These are phyloP conservation scores for Philereme transversata DNA, from an alignment of 2,888 invertebrate genomes.

Conservation along the genomic window DNA sequence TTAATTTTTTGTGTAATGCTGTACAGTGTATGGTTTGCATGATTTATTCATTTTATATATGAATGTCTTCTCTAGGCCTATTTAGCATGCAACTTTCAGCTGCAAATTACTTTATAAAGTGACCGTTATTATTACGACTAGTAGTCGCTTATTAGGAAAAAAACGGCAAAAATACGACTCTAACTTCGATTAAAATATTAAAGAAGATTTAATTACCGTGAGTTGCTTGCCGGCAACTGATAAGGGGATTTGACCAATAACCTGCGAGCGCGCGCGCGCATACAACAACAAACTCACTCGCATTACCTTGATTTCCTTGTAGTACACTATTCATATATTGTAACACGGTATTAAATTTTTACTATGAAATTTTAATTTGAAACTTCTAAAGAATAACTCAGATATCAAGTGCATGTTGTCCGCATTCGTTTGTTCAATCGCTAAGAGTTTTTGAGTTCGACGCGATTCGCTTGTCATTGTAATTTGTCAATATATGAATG, in stretches of 20 bases:
- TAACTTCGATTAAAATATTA: slow-evolving; percentile 5
- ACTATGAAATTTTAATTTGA: neutral
- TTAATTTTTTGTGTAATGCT: slow-evolving; percentile 13
- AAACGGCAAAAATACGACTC: neutral
- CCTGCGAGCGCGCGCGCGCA: slow-evolving; percentile 6
- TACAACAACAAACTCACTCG: slow-evolving; percentile 2
- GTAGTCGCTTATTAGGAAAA: slow-evolving; percentile 2
- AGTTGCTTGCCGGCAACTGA: slow-evolving; percentile 2
- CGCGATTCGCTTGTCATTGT: slow-evolving; percentile 14
- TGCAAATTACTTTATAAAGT: neutral
- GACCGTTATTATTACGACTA: neutral
- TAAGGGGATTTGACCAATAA: slow-evolving; percentile 17
- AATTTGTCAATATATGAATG: slow-evolving; percentile 12
- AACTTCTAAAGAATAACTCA: neutral
- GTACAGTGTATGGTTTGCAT: slow-evolving; percentile 8
- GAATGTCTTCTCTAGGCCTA: slow-evolving; percentile 7
- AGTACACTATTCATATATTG: slow-evolving; percentile 8
- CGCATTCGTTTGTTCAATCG: neutral
- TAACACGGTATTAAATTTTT: neutral
- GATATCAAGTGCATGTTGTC: slow-evolving; percentile 6
- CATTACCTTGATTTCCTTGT: slow-evolving; percentile 14
- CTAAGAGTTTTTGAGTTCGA: neutral
- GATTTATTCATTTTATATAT: neutral
- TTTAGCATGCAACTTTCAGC: slow-evolving; percentile 14
- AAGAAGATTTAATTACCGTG: slow-evolving; percentile 4